Conservation (phyloP, 2,113 vertebrate species). For the Periophthalmus modestus region DNA sequence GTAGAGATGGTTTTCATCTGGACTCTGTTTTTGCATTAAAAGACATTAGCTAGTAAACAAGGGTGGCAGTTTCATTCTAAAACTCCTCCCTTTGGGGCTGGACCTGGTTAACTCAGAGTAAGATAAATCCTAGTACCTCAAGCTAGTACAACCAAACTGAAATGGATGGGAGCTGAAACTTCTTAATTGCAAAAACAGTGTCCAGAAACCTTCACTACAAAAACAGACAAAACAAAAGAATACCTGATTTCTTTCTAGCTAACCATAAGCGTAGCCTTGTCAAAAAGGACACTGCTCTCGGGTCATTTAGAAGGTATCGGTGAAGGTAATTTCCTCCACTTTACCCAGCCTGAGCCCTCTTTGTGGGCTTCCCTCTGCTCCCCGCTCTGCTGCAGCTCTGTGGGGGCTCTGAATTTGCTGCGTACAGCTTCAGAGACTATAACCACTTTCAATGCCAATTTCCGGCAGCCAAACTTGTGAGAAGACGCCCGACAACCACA, state of each 20-base stretch:
- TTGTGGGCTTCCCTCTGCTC: conserved; percentile 15
- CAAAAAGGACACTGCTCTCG: background rate
- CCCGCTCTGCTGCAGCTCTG: conserved; percentile 31
- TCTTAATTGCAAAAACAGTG: too few relatives aligned
- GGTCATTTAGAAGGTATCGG: conserved; percentile 2
- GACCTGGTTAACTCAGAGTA: too few relatives aligned
- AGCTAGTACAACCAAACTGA: too few relatives aligned
- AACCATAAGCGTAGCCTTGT: background rate
- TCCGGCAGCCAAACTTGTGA: conserved; percentile 31
- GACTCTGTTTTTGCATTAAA: too few relatives aligned
- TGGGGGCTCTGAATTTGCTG: conserved; percentile 14
- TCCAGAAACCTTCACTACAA: too few relatives aligned
- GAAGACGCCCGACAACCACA: conserved; percentile 28
- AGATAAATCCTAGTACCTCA: too few relatives aligned
- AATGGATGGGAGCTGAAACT: too few relatives aligned
- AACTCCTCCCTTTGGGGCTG: too few relatives aligned
- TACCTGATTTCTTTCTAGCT: background rate
- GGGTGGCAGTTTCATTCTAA: too few relatives aligned
- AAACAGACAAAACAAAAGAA: too few relatives aligned
- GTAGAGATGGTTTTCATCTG: too few relatives aligned
- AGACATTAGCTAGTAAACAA: too few relatives aligned
- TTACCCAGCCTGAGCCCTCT: conserved; percentile 11
- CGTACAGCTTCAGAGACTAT: conserved; percentile 15
- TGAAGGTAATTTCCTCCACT: background rate
- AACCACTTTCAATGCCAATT: conserved; percentile 20